phyloP scores from a whole-genome alignment of 2,888 invertebrate species.

The Protophormia terraenovae region DNA sequence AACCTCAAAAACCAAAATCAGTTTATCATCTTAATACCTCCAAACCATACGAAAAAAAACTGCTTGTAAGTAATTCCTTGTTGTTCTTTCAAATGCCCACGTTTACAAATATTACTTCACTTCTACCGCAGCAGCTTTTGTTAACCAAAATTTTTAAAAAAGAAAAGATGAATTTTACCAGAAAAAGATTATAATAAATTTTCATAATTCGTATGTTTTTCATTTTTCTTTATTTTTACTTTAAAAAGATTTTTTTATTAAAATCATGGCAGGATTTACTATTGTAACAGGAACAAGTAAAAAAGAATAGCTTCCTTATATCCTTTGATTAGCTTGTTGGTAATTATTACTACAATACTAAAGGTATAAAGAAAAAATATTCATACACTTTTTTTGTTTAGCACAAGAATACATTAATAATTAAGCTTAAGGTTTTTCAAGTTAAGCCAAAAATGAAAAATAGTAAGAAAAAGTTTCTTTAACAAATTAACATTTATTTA shows the following conservation, averaged over 20 bases:
- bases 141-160: no score
- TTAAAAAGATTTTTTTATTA: not conserved
- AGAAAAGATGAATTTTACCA: not conserved
- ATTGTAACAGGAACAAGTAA: not conserved
- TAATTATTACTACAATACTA: conserved; percentile 11
- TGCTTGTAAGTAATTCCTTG: not conserved
- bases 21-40: conserved; percentile 38
- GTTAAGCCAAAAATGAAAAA: no score
- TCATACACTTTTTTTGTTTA: not conserved
- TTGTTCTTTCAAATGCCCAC: not conserved
- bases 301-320: not conserved
- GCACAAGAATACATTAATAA: not conserved
- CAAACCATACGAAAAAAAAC: not conserved
- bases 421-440: not conserved
- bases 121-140: not conserved
- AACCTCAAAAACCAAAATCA: conserved; percentile 45
- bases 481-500: conserved; percentile 3
- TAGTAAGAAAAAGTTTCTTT: not conserved
- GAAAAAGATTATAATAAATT: not conserved
- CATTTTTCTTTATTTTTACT: not conserved
- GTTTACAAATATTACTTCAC: not conserved
- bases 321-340: conserved; percentile 9
- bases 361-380: not conserved
- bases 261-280: not conserved
- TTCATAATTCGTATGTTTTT: not conserved